Evolutionary conservation across 2,888 invertebrate genomes (phyloP).

Genomic region (Lamproptera curius): DNA sequence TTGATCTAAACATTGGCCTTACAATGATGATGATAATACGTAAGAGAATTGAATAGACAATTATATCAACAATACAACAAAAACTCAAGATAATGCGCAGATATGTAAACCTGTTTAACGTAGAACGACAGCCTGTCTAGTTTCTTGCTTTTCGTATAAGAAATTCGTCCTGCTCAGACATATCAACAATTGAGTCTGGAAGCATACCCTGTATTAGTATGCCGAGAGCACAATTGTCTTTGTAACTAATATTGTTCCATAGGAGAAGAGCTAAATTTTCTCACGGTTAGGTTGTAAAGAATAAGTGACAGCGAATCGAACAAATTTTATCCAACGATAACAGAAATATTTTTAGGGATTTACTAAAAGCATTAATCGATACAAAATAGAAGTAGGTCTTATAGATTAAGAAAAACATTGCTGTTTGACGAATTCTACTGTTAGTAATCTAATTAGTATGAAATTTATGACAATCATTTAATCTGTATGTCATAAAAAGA

Average conservation of each 20-base stretch:
- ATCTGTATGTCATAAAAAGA: no score
- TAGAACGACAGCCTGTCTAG: background rate
- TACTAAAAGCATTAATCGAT: no score
- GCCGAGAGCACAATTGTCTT: slow-evolving; percentile 40
- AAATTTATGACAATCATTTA: no score
- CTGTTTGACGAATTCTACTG: no score
- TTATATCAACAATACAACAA: background rate
- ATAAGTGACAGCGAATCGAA: slow-evolving; percentile 7
- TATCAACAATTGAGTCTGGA: slow-evolving; percentile 20
- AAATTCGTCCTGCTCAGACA: background rate
- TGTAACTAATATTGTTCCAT: slow-evolving; percentile 31
- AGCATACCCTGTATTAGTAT: slow-evolving; percentile 34
- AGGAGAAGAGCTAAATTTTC: slow-evolving; percentile 20
- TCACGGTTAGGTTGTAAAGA: background rate
- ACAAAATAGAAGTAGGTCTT: no score
- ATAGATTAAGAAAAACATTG: no score
- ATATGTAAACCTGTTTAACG: no score
- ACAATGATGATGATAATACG: background rate
- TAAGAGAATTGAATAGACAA: background rate
- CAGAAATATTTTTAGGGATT: no score
- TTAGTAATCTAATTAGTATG: no score
- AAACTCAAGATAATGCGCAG: no score
- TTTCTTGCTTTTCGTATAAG: slow-evolving; percentile 2
- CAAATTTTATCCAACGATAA: no score
- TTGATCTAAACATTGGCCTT: background rate